phyloP scores from a whole-genome alignment of 2,797 vertebrate genomes.

The Clarias pachynema region DNA sequence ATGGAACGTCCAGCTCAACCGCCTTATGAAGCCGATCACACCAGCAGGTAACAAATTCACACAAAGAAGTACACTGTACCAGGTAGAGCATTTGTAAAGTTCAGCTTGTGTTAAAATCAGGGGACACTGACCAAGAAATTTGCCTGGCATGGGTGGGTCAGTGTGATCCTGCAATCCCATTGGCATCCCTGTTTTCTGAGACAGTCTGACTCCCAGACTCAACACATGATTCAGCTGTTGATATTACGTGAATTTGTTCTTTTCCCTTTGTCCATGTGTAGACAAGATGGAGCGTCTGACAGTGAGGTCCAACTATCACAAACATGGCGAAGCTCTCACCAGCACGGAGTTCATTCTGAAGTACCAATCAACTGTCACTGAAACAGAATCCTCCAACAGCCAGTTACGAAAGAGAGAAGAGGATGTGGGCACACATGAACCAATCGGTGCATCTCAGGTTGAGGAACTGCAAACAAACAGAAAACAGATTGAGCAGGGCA shows the following conservation, averaged over 20 bases:
- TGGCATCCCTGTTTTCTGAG: background rate
- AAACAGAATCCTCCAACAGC: constrained; percentile 43
- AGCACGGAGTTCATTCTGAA: constrained; percentile 79
- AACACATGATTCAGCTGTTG: constrained; percentile 6
- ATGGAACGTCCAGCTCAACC: constrained; percentile 81
- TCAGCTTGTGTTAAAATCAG: background rate
- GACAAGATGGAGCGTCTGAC: constrained; percentile 64
- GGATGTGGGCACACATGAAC: constrained; percentile 21
- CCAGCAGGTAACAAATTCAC: constrained; percentile 70
- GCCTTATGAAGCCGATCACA: constrained; percentile 76
- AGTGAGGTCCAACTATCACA: constrained; percentile 63
- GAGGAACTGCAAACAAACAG: constrained; percentile 25
- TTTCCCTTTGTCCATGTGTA: constrained; percentile 47
- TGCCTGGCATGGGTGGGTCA: background rate
- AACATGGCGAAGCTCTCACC: constrained; percentile 72
- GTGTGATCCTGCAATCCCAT: background rate
- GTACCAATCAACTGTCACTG: constrained; percentile 61
- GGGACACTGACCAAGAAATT: background rate
- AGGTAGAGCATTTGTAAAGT: background rate
- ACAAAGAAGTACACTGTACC: background rate
- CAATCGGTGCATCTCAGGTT: constrained; percentile 2
- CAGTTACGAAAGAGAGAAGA: constrained; percentile 46
- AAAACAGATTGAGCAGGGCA: background rate
- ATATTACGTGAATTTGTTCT: constrained; percentile 7
- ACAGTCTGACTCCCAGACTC: background rate